A percentile compares a stretch with the other conserved stretches of the same genome.
These are phyloP conservation scores for Lingula anatina DNA, from an alignment of 2,888 invertebrate genomes.

Conservation along the genomic window DNA sequence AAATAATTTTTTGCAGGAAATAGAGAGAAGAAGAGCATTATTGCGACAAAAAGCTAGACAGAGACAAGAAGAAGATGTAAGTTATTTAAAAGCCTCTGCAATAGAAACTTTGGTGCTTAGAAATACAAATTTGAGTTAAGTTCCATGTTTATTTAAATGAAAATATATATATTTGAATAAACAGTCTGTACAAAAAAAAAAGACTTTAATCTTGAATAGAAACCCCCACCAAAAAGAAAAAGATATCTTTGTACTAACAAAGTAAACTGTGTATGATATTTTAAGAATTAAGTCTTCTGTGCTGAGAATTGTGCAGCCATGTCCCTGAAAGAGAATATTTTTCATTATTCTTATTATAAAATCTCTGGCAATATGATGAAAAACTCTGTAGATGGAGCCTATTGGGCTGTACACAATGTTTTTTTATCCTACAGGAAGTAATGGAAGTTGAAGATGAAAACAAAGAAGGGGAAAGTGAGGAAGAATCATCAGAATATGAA, in stretches of 20 bases:
- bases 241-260: not conserved
- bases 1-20: slow-evolving; percentile 38
- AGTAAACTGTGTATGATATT: too few relatives aligned
- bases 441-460: slow-evolving; percentile 46
- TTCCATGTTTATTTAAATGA: too few relatives aligned
- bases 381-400: not conserved
- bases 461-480: slow-evolving; percentile 51
- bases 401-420: not conserved
- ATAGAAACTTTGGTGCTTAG: too few relatives aligned
- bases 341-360: too few relatives aligned
- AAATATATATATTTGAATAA: not conserved
- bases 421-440: slow-evolving; percentile 25
- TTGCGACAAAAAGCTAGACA: slow-evolving; percentile 62
- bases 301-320: too few relatives aligned
- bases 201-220: not conserved
- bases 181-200: not conserved
- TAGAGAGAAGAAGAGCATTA: slow-evolving; percentile 69
- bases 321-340: too few relatives aligned
- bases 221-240: not conserved
- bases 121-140: too few relatives aligned
- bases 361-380: too few relatives aligned
- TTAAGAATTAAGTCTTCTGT: too few relatives aligned
- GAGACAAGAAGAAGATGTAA: slow-evolving; percentile 45
- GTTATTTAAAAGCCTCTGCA: too few relatives aligned
- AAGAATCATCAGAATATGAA: slow-evolving; percentile 69